Evolutionary conservation across 2,888 invertebrate genomes (phyloP).

Genomic region (Fissipunctia ypsillon): DNA sequence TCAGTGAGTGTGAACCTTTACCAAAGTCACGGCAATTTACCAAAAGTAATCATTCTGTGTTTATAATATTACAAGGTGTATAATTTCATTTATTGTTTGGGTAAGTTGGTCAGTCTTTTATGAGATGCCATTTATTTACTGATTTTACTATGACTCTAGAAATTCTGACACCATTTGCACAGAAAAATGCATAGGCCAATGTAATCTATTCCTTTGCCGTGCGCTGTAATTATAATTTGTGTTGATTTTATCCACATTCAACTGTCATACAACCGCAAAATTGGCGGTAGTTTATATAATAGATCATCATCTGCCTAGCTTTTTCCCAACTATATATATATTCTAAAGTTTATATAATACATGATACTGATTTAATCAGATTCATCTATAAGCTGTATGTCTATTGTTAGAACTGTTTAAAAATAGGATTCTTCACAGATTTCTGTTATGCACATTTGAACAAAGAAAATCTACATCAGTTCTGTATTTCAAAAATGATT

Average conservation of each 20-base stretch:
- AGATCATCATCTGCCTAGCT: too few relatives aligned
- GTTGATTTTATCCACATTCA: too few relatives aligned
- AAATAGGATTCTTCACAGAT: not conserved
- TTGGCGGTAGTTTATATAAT: too few relatives aligned
- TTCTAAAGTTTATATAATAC: too few relatives aligned
- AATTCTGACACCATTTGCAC: not conserved
- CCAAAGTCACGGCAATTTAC: conserved; percentile 17
- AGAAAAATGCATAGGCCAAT: not conserved
- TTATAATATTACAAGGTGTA: conserved; percentile 19
- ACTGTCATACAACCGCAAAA: not conserved
- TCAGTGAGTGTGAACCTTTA: conserved; percentile 16
- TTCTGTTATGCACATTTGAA: not conserved
- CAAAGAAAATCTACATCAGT: not conserved
- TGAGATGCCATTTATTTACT: conserved; percentile 18
- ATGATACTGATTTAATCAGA: too few relatives aligned
- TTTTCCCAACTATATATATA: too few relatives aligned
- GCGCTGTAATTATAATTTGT: not conserved
- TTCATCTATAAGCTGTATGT: too few relatives aligned
- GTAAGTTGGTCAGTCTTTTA: conserved; percentile 16
- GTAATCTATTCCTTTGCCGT: not conserved
- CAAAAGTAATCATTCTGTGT: conserved; percentile 21
- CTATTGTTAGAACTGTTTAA: too few relatives aligned
- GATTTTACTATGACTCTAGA: conserved; percentile 5
- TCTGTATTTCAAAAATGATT: not conserved
- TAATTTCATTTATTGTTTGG: conserved; percentile 1